phyloP scores from a whole-genome alignment of 2,113 vertebrate species.

The Cacatua alba region DNA sequence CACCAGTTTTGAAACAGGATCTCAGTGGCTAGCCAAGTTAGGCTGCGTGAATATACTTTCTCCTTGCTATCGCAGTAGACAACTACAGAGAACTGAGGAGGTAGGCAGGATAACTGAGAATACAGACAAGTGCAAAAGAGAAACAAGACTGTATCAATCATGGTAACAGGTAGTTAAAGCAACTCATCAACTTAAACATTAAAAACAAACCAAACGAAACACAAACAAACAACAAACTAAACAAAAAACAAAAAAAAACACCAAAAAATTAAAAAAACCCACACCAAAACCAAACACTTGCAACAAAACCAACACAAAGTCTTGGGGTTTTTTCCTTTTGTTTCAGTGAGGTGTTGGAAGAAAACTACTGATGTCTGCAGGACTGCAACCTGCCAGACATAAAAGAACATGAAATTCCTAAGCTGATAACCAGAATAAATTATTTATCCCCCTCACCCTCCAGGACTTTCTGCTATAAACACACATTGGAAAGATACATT shows the following conservation, averaged over 20 bases:
- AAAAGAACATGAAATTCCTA: neutral
- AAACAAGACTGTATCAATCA: neutral
- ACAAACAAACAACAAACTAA: neutral
- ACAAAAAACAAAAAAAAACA: neutral
- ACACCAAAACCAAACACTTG: neutral
- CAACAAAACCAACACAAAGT: neutral
- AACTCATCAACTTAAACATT: neutral
- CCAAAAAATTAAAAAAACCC: neutral
- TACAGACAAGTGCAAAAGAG: neutral
- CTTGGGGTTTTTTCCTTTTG: neutral
- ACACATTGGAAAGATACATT: neutral
- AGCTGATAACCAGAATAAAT: neutral
- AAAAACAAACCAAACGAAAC: neutral
- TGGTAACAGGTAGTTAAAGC: neutral
- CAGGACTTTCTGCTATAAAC: neutral
- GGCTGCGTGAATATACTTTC: neutral
- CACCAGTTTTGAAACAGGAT: neutral
- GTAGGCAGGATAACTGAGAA: neutral
- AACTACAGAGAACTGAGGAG: neutral
- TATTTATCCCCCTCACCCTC: neutral
- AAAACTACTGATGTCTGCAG: neutral
- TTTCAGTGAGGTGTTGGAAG: neutral
- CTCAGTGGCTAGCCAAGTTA: neutral
- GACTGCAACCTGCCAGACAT: neutral
- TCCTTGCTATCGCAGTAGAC: neutral